A percentile compares a stretch with the other conserved stretches of the same genome.
Conservation (phyloP, 2,113 vertebrate genomes). For the Numenius arquata region DNA sequence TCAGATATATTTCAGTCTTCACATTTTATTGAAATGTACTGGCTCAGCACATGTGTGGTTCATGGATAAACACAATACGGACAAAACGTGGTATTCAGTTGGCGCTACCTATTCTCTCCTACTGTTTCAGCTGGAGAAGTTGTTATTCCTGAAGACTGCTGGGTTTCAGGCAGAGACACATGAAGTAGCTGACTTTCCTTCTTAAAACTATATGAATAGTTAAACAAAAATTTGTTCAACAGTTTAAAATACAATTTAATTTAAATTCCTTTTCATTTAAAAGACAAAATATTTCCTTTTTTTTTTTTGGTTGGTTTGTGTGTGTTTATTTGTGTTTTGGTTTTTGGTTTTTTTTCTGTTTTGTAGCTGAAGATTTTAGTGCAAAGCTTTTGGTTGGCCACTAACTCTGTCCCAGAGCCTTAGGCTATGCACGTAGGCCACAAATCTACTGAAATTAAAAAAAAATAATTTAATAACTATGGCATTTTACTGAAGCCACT, state of each 20-base stretch:
- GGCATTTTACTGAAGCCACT: conserved; percentile 33
- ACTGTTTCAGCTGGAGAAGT: background rate
- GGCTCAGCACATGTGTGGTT: background rate
- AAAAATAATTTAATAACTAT: background rate
- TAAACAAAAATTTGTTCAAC: background rate
- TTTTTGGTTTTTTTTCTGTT: background rate
- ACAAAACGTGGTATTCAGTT: background rate
- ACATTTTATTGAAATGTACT: background rate
- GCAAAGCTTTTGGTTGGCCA: background rate
- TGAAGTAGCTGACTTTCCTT: background rate
- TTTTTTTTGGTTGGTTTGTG: background rate
- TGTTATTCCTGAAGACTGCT: background rate
- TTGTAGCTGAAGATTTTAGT: background rate
- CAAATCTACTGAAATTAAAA: background rate
- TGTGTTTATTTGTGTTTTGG: rapidly evolving
- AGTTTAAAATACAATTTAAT: background rate
- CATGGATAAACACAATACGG: rapidly evolving
- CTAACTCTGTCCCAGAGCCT: background rate
- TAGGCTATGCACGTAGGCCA: background rate
- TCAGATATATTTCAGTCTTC: background rate
- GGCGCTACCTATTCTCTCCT: background rate
- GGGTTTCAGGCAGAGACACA: background rate
- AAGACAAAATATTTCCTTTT: background rate
- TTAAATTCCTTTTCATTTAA: background rate
- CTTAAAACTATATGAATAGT: background rate